These are phyloP conservation scores for Pelosia muscerda DNA, from an alignment of 2,888 invertebrate genomes.

Conservation along the genomic window DNA sequence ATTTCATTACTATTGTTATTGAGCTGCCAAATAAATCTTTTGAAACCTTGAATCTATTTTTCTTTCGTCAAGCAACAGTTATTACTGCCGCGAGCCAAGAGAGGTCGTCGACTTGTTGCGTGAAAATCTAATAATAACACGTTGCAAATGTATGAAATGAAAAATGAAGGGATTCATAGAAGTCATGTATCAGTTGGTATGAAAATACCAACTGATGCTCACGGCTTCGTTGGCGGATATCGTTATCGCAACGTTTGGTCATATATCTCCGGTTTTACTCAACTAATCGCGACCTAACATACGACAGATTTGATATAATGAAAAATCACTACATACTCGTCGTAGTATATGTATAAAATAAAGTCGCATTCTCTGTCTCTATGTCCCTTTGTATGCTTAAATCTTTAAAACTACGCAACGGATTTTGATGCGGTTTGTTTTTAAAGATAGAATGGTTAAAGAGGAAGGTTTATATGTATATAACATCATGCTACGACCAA, in stretches of 20 bases:
- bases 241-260: not conserved
- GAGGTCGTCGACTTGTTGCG: slow-evolving; percentile 54
- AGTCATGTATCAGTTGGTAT: slow-evolving; percentile 1
- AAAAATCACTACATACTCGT: too few relatives aligned
- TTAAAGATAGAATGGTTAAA: too few relatives aligned
- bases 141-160: slow-evolving; percentile 45
- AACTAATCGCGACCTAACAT: not conserved
- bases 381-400: too few relatives aligned
- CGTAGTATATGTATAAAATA: too few relatives aligned
- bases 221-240: not conserved
- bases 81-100: slow-evolving; percentile 47
- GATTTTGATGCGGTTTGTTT: too few relatives aligned
- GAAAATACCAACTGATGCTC: not conserved
- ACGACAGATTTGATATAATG: too few relatives aligned
- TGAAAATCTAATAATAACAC: slow-evolving; percentile 54
- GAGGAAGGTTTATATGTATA: too few relatives aligned
- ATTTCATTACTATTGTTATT: slow-evolving; percentile 42
- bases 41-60: slow-evolving; percentile 47
- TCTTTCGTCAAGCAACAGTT: slow-evolving; percentile 36
- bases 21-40: slow-evolving; percentile 44
- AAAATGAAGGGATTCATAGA: slow-evolving; percentile 33
- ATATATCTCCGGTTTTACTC: not conserved
- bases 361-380: too few relatives aligned
- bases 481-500: too few relatives aligned
- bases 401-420: too few relatives aligned